Evolutionary conservation across 2,888 invertebrate genomes (phyloP).

Genomic region (Nasonovia ribisnigri): DNA sequence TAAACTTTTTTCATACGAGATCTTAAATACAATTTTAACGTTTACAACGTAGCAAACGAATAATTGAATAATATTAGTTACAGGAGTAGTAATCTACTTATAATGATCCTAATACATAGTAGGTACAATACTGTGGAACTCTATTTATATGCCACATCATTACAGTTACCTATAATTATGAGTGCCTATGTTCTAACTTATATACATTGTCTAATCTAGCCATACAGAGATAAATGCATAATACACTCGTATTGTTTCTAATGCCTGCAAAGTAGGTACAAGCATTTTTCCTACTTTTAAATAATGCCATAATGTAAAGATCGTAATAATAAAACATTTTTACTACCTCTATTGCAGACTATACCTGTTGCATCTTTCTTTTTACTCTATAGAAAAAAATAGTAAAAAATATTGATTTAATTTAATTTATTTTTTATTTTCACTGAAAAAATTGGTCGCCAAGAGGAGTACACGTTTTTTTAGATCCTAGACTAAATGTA

Average conservation of each 20-base stretch:
- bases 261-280: not conserved
- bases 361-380: not conserved
- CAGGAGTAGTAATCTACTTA: not conserved
- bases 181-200: not conserved
- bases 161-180: not conserved
- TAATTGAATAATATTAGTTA: constrained; percentile 12
- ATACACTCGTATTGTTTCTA: not conserved
- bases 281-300: not conserved
- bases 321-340: not conserved
- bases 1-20: not conserved
- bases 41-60: not conserved
- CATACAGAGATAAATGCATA: not conserved
- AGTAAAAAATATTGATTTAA: too few relatives aligned
- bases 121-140: not conserved
- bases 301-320: not conserved
- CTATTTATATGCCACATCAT: not conserved
- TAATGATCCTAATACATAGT: not conserved
- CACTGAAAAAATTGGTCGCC: not conserved
- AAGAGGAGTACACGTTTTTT: too few relatives aligned
- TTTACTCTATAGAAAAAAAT: not conserved
- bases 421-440: not conserved
- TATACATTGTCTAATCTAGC: constrained; percentile 1
- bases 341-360: not conserved
- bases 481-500: not conserved
- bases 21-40: not conserved